Evolutionary conservation across 2,797 vertebrate species (phyloP), one percentile per base, ranked within the genome.

Genomic region (Echeneis naucrates): DNA sequence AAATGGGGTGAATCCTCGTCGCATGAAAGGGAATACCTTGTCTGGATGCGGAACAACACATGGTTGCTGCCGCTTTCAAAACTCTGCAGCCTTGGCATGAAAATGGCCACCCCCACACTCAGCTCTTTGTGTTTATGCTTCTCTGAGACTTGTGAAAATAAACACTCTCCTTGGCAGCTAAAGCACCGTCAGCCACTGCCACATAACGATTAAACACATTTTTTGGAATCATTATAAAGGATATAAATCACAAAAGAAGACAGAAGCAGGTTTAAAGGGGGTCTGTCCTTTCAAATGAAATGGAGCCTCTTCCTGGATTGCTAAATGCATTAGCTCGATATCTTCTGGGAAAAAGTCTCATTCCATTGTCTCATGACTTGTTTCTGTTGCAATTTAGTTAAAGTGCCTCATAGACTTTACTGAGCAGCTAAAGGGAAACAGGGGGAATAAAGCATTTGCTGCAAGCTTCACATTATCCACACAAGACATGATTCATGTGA

Each of bases 1-100:
- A 83, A 93, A 89, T 87, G 76, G 80, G 81, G 90, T 89, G 85
- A 90, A 93, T 91, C 90, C 87, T 84, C 67, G 42, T 57, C 17
- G 58, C 86, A 90, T 92, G 85, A 92, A 91, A 91, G 70, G 73
- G 76, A 91, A 90, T 89, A 88, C 84, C 86, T 87, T 56, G 86
- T 74, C 77, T 77, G 63, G 78, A 80, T 80, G 68, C 44, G 48
- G 56, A 88, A 89, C 77, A 88, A 89, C 85, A 83, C 55, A 82
- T 57, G 57, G 55, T 57, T 51, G 78, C 54, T 78, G 75, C 62
- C 8, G 58, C 83, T 79, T 83, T 87, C 67, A 75, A 76, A 88
- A 87, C 78, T 85, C 61, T 1, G n/a, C 67, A 81, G 69, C 88
- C 78, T 87, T 91, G 86, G 88, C 87, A 74, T 52, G 52, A 54